Base-by-base conservation (phyloP, 2,113 vertebrate species). In the Meleagris gallopavo region DNA sequence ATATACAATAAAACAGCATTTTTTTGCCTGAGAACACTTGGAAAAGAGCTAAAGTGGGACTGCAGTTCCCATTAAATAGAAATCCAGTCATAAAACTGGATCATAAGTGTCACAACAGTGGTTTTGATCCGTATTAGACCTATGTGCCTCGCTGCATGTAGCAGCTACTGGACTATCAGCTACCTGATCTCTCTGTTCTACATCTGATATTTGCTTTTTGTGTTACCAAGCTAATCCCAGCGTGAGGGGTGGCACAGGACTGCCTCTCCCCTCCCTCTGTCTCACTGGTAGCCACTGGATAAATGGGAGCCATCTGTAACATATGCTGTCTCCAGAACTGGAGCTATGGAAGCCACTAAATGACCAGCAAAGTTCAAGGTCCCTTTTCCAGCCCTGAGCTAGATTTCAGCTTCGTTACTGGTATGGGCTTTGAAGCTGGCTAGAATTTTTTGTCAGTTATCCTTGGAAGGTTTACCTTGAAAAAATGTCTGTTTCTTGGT, bases 11-110 rank as follows among this genome's bases (percentile, higher is more conserved):
- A 80, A 97, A 94, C n/a, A 70, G 10, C 34, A 3, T 69, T 36
- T 83, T 90, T 94, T 94, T 81, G 58, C 54, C n/a, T 81, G 71
- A 88, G 93, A 95, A 78, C 82, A 67, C 2, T 1, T 50, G 54
- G 54, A 7, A 76, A 1, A 92, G 77, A 55, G 58, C 58, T 76
- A 46, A 76, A 6, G 2, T 41, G 20, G n/a, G 40, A 13, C 67
- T 48, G 45, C 45, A 66, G 50, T 66, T 87, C 24, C 70, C 38
- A n/a, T 79, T 66, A 34, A 84, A 73, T 45, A 77, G 61, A 90
- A 89, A 88, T 66, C 61, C 9, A 20, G 58, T 43, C 58, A 64
- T 21, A 43, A 32, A 64, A 40, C 27, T 1, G 2, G 25, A 36
- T 70, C 36, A 76, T 41, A 58, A 55, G n/a, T 57, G 62, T 43